A percentile compares a stretch with the other conserved stretches of the same genome.
phyloP scores from a whole-genome alignment of 1,140 invertebrate genomes.

The Akabosia matsudoensis region DNA sequence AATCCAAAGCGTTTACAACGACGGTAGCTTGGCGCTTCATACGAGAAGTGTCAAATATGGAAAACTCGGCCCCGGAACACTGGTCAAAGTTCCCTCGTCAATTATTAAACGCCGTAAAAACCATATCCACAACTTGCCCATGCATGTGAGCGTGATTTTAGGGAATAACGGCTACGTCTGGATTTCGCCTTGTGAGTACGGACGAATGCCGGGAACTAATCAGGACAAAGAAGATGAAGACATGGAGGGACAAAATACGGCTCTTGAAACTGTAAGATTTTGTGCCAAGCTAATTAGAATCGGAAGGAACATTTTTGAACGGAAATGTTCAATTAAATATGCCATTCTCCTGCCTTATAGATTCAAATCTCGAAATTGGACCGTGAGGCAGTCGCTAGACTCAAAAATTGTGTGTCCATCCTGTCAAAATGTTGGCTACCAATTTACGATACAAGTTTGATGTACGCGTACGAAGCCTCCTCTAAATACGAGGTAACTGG shows the following conservation, averaged over 20 bases:
- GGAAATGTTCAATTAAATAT: neutral
- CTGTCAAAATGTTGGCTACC: conserved; percentile 80
- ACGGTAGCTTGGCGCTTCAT: conserved; percentile 89
- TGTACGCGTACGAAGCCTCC: conserved; percentile 87
- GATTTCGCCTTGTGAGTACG: conserved; percentile 69
- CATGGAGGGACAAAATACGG: conserved; percentile 74
- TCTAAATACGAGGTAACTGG: conserved; percentile 69
- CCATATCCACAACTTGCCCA: conserved; percentile 90
- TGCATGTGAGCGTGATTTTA: conserved; percentile 85
- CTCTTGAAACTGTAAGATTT: conserved; percentile 69
- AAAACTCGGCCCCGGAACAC: conserved; percentile 80
- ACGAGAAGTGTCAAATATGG: conserved; percentile 97
- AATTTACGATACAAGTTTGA: conserved; percentile 87
- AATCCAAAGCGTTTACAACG: conserved; percentile 86
- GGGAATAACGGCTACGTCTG: conserved; percentile 97
- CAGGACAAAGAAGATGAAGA: conserved; percentile 63
- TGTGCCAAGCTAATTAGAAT: too few relatives aligned
- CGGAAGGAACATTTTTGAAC: too few relatives aligned
- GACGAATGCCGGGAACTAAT: conserved; percentile 48
- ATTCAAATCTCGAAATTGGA: conserved; percentile 63
- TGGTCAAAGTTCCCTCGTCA: conserved; percentile 89
- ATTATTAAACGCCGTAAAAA: conserved; percentile 90
- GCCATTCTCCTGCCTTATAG: conserved; percentile 50
- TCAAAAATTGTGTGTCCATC: conserved; percentile 84
- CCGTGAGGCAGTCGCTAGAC: conserved; percentile 75